phyloP scores from a whole-genome alignment of 2,113 vertebrate species.

The Odocoileus virginianus region DNA sequence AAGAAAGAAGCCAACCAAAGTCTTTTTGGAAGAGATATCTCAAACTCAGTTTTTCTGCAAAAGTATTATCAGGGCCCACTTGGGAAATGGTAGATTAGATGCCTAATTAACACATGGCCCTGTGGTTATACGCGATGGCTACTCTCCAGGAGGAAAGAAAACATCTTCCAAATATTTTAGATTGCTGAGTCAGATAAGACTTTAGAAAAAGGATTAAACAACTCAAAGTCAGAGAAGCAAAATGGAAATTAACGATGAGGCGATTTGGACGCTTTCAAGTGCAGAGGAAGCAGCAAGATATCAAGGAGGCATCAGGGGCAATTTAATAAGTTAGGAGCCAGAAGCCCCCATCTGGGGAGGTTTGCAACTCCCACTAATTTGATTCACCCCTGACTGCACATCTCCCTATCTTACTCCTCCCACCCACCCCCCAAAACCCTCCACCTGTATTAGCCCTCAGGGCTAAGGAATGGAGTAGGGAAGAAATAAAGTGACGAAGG shows the following conservation, averaged over 20 bases:
- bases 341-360: neutral
- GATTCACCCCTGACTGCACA: neutral
- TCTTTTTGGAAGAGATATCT: constrained; percentile 46
- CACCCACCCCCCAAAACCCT: accelerated
- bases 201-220: constrained; percentile 66
- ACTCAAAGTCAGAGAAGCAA: constrained; percentile 61
- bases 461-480: neutral
- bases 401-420: neutral
- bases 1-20: constrained; percentile 38
- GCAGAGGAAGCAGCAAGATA: neutral
- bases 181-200: constrained; percentile 66
- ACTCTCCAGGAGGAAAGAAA: constrained; percentile 62
- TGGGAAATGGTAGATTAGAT: constrained; percentile 58
- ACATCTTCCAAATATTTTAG: constrained; percentile 60
- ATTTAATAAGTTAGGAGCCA: constrained; percentile 32
- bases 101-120: constrained; percentile 56
- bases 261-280: constrained; percentile 41
- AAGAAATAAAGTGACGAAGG: neutral
- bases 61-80: constrained; percentile 51
- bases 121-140: constrained; percentile 46
- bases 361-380: neutral
- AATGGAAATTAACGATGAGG: constrained; percentile 60
- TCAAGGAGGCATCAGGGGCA: neutral
- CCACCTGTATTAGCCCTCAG: neutral
- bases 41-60: constrained; percentile 57